Evolutionary conservation across 2,797 vertebrate genomes (phyloP).

Genomic region (Parauchenoglanis ngamensis): DNA sequence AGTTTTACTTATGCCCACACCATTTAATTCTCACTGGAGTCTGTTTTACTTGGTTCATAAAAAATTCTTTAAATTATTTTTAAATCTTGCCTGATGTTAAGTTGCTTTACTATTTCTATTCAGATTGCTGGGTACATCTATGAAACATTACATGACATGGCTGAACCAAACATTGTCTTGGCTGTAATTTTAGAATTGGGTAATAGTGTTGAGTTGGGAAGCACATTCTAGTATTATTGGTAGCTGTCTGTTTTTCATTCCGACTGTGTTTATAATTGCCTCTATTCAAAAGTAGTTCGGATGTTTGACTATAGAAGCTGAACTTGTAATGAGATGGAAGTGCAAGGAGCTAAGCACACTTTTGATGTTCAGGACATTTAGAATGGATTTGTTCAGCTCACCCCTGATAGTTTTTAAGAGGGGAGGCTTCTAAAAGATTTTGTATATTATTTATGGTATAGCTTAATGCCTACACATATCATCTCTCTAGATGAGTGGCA

Average conservation of each 20-base stretch:
- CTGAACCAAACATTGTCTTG: background rate
- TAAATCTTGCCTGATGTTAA: background rate
- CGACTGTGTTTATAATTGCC: conserved; percentile 55
- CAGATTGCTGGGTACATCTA: background rate
- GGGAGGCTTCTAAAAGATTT: conserved; percentile 62
- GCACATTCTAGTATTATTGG: conserved; percentile 41
- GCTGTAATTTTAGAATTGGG: conserved; percentile 48
- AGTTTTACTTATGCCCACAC: background rate
- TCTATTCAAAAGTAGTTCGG: conserved; percentile 58
- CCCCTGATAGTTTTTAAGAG: conserved; percentile 1
- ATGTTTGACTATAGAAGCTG: conserved; percentile 55
- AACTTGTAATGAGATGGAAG: conserved; percentile 60
- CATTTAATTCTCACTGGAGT: background rate
- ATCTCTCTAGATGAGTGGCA: background rate
- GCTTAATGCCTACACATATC: conserved; percentile 48
- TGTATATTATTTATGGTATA: conserved; percentile 53
- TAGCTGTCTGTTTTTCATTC: conserved; percentile 58
- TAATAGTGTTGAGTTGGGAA: conserved; percentile 47
- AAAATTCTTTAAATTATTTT: background rate
- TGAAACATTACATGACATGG: conserved; percentile 8
- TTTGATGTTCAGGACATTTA: conserved; percentile 16
- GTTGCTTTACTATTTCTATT: background rate
- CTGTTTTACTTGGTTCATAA: background rate
- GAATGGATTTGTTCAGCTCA: conserved; percentile 9
- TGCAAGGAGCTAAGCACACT: conserved; percentile 28